Evolutionary conservation across 1,140 invertebrate species (phyloP).

Genomic region (Trichonephila clavipes): DNA sequence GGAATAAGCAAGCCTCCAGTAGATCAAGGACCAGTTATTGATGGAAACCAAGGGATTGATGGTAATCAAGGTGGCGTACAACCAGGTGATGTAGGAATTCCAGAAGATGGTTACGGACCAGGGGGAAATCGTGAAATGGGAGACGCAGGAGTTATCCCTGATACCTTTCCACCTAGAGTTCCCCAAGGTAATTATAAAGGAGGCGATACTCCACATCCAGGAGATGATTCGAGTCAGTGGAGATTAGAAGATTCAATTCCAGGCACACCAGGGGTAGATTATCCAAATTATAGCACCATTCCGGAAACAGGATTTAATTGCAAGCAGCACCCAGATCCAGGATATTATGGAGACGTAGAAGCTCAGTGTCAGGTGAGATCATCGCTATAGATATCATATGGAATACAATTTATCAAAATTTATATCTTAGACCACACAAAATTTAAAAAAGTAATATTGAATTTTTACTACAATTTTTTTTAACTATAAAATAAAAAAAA

Average conservation of each 20-base stretch:
- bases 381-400: not conserved
- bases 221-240: constrained; percentile 61
- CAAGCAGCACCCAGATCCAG: constrained; percentile 81
- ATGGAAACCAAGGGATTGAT: not conserved
- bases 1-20: not conserved
- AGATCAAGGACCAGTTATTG: not conserved
- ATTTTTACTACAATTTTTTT: no score
- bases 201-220: constrained; percentile 7
- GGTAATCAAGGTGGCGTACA: not conserved
- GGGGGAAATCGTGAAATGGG: constrained; percentile 1
- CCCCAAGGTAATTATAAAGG: constrained; percentile 70
- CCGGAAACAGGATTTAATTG: constrained; percentile 82
- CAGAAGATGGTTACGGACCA: not conserved
- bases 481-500: no score
- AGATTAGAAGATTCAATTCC: constrained; percentile 79
- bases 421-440: no score
- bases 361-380: constrained; percentile 82
- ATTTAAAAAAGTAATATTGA: no score
- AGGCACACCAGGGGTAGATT: constrained; percentile 81
- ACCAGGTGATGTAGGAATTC: not conserved
- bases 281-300: constrained; percentile 81
- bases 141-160: not conserved
- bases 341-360: constrained; percentile 82
- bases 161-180: constrained; percentile 20
- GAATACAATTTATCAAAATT: no score